Evolutionary conservation across 2,113 vertebrate genomes (phyloP).

Genomic region (Pangasianodon hypophthalmus): DNA sequence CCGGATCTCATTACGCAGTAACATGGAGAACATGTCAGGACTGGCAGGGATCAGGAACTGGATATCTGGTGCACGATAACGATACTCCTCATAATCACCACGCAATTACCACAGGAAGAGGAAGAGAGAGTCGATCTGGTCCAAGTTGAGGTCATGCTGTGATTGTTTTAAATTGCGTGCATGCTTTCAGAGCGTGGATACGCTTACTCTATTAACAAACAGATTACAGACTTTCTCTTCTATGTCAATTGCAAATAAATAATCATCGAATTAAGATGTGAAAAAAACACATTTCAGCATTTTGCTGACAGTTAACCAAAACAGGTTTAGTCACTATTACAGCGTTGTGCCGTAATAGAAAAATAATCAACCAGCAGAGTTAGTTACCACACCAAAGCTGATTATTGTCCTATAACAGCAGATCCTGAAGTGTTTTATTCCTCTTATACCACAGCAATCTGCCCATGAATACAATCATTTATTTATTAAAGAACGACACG

Average conservation of each 20-base stretch:
- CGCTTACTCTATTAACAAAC: not conserved
- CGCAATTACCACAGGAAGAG: not conserved
- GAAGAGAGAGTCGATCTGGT: not conserved
- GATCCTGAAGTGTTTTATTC: not conserved
- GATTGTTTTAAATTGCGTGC: not conserved
- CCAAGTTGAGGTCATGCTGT: not conserved
- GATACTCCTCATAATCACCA: not conserved
- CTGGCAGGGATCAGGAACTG: conserved; percentile 21
- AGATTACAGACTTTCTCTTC: not conserved
- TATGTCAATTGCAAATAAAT: not conserved
- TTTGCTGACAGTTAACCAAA: no score
- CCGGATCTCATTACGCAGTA: conserved; percentile 43
- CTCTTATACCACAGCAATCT: not conserved
- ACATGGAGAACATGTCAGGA: conserved; percentile 52
- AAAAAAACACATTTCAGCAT: no score
- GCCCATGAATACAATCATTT: not conserved
- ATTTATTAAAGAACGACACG: not conserved
- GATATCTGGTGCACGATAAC: not conserved
- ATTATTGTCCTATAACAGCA: no score
- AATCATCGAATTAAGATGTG: not conserved
- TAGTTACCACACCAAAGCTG: no score
- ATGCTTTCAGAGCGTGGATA: not conserved
- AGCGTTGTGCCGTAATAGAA: no score
- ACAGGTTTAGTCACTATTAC: no score
- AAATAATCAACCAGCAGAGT: no score